Percentiles rank a stretch among this genome's conserved stretches.
phyloP scores from a whole-genome alignment of 2,113 vertebrate genomes.

The Lates calcarifer region DNA sequence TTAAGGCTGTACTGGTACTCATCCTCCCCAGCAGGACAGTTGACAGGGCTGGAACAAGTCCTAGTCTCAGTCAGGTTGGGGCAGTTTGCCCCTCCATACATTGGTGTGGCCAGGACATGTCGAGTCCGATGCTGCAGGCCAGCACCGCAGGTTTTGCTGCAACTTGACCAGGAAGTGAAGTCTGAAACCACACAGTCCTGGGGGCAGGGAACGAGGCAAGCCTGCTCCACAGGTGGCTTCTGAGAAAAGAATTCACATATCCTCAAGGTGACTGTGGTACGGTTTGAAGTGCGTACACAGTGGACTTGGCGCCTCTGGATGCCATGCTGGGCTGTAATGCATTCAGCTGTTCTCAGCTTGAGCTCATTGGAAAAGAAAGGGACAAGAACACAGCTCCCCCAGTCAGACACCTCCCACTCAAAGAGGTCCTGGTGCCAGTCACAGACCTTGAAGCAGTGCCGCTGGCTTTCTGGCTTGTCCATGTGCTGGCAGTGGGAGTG shows the following conservation, averaged over 20 bases:
- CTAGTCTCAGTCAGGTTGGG: slow-evolving; percentile 91
- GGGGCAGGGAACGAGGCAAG: slow-evolving; percentile 95
- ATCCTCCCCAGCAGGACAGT: slow-evolving; percentile 87
- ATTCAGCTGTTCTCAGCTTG: slow-evolving; percentile 75
- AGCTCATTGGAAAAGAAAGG: slow-evolving; percentile 77
- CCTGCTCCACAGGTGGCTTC: slow-evolving; percentile 88
- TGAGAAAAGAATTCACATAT: slow-evolving; percentile 94
- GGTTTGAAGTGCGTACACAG: slow-evolving; percentile 90
- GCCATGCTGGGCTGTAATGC: slow-evolving; percentile 94
- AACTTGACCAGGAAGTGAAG: slow-evolving; percentile 92
- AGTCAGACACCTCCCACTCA: slow-evolving; percentile 92
- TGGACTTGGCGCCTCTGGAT: slow-evolving; percentile 88
- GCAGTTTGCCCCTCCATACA: slow-evolving; percentile 91
- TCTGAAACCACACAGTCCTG: slow-evolving; percentile 92
- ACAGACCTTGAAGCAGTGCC: slow-evolving; percentile 94
- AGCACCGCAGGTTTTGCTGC: slow-evolving; percentile 84
- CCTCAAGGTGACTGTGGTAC: slow-evolving; percentile 84
- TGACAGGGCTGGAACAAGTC: slow-evolving; percentile 74
- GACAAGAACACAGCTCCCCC: slow-evolving; percentile 88
- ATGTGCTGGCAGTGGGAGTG: slow-evolving; percentile 88
- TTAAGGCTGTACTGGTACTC: slow-evolving; percentile 91
- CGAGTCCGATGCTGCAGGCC: slow-evolving; percentile 89
- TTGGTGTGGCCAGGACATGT: slow-evolving; percentile 87
- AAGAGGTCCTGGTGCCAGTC: slow-evolving; percentile 96
- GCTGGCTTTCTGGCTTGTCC: slow-evolving; percentile 88